Evolutionary conservation across 2,888 invertebrate species (phyloP).

Genomic region (Lissonota sp.): DNA sequence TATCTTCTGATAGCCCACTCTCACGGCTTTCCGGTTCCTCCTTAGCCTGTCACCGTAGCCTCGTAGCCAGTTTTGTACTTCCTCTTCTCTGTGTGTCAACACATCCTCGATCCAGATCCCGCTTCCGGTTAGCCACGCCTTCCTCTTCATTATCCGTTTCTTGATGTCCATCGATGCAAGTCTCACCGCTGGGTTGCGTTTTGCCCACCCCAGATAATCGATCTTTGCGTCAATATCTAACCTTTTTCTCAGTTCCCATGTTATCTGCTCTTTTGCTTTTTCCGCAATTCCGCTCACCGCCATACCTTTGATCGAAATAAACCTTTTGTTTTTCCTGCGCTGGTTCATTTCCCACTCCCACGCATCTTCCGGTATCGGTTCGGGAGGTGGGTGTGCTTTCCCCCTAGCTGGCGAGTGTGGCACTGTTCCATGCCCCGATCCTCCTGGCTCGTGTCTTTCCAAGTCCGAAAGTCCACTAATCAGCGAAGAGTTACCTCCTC

Average conservation of each 20-base stretch:
- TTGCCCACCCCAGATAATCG: too few relatives aligned
- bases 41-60: neutral
- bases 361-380: neutral
- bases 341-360: neutral
- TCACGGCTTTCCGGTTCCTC: neutral
- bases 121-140: neutral
- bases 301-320: neutral
- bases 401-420: too few relatives aligned
- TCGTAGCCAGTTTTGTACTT: neutral
- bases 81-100: neutral
- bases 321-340: neutral
- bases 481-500: too few relatives aligned
- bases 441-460: neutral
- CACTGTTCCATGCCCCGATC: neutral
- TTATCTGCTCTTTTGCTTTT: too few relatives aligned
- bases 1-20: constrained; percentile 21
- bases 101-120: neutral
- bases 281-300: too few relatives aligned
- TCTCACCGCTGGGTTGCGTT: neutral
- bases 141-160: constrained; percentile 2
- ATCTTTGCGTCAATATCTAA: too few relatives aligned
- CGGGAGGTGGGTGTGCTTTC: neutral
- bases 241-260: too few relatives aligned
- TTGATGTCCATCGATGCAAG: constrained; percentile 20
- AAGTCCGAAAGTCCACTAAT: neutral